Evolutionary conservation across 2,113 vertebrate genomes (phyloP).

Genomic region (Pomatostomus ruficeps): DNA sequence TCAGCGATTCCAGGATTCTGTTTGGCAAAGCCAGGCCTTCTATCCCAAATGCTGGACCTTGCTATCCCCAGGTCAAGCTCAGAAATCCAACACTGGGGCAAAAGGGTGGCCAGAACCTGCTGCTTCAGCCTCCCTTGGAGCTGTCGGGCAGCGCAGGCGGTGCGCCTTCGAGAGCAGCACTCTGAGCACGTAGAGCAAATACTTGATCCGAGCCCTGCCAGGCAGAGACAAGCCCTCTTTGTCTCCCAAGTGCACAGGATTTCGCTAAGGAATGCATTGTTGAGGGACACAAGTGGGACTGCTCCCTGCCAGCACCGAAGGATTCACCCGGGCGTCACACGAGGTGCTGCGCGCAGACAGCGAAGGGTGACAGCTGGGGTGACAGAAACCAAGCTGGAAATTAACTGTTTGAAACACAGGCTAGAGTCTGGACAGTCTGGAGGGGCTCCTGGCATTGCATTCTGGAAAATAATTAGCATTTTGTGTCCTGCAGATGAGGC

Average conservation of each 20-base stretch:
- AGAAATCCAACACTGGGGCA: neutral
- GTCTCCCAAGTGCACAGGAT: neutral
- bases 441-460: neutral
- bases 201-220: neutral
- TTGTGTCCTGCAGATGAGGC: neutral
- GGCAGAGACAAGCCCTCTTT: neutral
- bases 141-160: neutral
- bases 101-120: neutral
- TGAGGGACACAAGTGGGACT: neutral
- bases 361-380: neutral
- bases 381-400: neutral
- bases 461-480: neutral
- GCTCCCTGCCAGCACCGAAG: neutral
- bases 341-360: neutral
- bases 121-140: neutral
- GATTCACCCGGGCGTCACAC: neutral
- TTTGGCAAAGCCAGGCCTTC: neutral
- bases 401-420: neutral
- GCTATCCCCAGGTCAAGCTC: neutral
- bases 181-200: neutral
- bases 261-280: neutral
- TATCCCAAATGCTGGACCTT: neutral
- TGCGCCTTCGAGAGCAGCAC: rapidly evolving
- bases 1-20: rapidly evolving
- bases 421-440: neutral